Percentiles rank a stretch among this genome's conserved stretches.
phyloP scores from a whole-genome alignment of 2,888 invertebrate species.

The Ophion costatus region DNA sequence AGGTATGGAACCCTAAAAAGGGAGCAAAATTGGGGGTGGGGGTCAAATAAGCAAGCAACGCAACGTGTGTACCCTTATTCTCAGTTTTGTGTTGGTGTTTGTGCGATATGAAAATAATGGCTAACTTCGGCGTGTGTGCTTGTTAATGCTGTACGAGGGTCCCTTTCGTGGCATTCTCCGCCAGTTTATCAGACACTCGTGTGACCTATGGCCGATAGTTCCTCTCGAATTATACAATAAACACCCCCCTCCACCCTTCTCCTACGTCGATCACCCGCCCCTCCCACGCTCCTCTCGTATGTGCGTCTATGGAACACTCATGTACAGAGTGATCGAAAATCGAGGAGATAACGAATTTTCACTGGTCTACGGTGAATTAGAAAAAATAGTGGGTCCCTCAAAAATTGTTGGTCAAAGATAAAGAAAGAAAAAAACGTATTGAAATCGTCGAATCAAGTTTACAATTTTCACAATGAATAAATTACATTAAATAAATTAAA shows the following conservation, averaged over 20 bases:
- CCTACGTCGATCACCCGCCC: neutral
- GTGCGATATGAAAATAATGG: neutral
- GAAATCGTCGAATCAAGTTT: no score
- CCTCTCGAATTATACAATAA: slow-evolving; percentile 36
- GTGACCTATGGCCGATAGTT: slow-evolving; percentile 60
- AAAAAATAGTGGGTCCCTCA: neutral
- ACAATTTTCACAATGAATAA: no score
- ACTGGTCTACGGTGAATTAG: neutral
- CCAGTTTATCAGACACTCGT: slow-evolving; percentile 54
- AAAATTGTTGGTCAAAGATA: no score
- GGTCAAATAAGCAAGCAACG: no score
- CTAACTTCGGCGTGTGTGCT: slow-evolving; percentile 3
- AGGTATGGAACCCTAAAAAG: no score
- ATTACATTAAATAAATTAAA: no score
- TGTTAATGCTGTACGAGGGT: slow-evolving; percentile 47
- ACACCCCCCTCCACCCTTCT: neutral
- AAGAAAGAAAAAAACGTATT: no score
- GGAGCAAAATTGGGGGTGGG: no score
- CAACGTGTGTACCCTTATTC: no score
- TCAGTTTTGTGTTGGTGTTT: neutral
- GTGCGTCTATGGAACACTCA: neutral
- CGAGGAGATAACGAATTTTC: neutral
- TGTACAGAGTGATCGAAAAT: slow-evolving; percentile 27
- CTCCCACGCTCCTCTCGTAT: no score
- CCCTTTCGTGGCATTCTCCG: slow-evolving; percentile 56